A percentile compares a stretch with the other conserved stretches of the same genome.
Evolutionary conservation across 2,797 vertebrate genomes (phyloP).

Genomic region (Danio choprae): DNA sequence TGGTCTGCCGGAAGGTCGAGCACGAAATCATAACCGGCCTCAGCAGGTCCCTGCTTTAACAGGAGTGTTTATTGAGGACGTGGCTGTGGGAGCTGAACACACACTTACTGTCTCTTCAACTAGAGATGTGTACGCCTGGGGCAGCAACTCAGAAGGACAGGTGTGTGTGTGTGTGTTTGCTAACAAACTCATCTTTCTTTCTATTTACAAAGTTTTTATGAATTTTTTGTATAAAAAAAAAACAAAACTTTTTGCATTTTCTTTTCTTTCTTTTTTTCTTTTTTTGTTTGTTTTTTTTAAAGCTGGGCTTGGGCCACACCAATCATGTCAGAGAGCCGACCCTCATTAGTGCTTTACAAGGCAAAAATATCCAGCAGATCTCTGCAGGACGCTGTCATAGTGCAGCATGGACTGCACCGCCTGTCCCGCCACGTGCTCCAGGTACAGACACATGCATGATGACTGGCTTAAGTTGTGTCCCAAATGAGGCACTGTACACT

Average conservation of each 20-base stretch:
- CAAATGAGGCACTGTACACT: neutral
- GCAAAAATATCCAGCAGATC: conserved; percentile 81
- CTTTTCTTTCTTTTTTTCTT: neutral
- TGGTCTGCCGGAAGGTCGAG: conserved; percentile 81
- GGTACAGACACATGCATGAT: conserved; percentile 63
- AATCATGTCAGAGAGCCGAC: conserved; percentile 81
- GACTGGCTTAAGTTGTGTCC: neutral
- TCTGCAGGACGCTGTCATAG: conserved; percentile 85
- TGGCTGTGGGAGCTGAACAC: conserved; percentile 83
- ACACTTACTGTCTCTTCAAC: conserved; percentile 78
- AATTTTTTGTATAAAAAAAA: too few species aligned
- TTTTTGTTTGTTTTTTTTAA: neutral
- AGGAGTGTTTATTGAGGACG: conserved; percentile 79
- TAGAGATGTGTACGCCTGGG: conserved; percentile 83
- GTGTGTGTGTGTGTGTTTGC: conserved; percentile 54
- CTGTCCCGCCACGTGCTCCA: conserved; percentile 76
- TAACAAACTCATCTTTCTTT: neutral
- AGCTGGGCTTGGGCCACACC: conserved; percentile 83
- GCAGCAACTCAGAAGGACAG: conserved; percentile 85
- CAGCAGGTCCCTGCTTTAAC: conserved; percentile 81
- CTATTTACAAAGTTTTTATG: neutral
- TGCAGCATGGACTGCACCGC: conserved; percentile 82
- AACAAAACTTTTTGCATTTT: neutral
- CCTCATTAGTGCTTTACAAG: conserved; percentile 77
- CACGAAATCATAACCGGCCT: conserved; percentile 81